These are phyloP conservation scores for Dolichoris vasculosae DNA, from an alignment of 1,140 invertebrate species.

Conservation along the genomic window DNA sequence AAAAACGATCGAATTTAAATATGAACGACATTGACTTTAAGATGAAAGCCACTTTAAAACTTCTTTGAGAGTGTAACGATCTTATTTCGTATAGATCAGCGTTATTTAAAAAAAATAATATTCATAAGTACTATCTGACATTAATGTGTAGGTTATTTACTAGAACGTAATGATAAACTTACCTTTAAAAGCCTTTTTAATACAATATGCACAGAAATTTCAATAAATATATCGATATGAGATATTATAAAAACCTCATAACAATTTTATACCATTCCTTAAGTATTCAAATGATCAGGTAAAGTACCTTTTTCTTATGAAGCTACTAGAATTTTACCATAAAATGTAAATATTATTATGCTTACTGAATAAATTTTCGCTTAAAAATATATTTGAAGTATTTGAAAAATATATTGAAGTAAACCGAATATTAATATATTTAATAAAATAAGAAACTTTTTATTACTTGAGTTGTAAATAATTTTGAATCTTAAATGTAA, in stretches of 20 bases:
- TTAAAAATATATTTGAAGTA: no score
- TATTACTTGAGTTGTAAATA: no score
- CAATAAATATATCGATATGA: not conserved
- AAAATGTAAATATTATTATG: no score
- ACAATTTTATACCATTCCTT: not conserved
- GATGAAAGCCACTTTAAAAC: constrained; percentile 10
- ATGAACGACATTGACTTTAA: constrained; percentile 32
- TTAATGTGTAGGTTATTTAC: not conserved
- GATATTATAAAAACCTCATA: not conserved
- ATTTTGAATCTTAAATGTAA: no score
- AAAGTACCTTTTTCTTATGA: not conserved
- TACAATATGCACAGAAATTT: not conserved
- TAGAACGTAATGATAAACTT: no score
- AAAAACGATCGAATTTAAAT: constrained; percentile 29
- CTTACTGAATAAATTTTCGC: no score
- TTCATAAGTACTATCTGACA: not conserved
- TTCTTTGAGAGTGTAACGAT: not conserved
- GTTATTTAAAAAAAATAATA: not conserved
- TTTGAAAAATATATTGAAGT: no score
- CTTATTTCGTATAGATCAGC: not conserved
- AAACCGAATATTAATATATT: no score
- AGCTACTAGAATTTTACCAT: no score
- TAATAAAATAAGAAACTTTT: no score
- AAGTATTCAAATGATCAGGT: not conserved
- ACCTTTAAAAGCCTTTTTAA: not conserved